phyloP scores from a whole-genome alignment of 1,140 invertebrate genomes.

The Whitmania pigra region DNA sequence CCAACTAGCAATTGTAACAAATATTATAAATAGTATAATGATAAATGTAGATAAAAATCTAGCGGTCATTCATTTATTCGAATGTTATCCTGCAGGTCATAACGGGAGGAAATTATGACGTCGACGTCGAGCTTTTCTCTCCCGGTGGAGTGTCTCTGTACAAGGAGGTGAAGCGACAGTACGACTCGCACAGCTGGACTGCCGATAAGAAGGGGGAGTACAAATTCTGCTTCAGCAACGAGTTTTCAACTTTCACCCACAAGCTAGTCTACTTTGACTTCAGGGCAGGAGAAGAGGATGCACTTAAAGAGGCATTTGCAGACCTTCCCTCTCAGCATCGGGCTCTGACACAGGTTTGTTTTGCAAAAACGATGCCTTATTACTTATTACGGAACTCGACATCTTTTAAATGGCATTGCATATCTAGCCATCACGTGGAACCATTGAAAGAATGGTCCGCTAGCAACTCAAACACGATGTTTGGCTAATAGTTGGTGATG shows the following conservation, averaged over 20 bases:
- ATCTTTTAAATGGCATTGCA: not conserved
- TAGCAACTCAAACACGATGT: not conserved
- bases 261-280: constrained; percentile 98
- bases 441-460: not conserved
- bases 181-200: constrained; percentile 77
- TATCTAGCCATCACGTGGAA: not conserved
- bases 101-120: constrained; percentile 96
- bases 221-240: constrained; percentile 89
- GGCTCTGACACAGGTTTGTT: constrained; percentile 80
- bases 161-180: constrained; percentile 80
- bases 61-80: not conserved
- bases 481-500: not conserved
- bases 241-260: constrained; percentile 99
- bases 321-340: constrained; percentile 60
- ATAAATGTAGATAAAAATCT: too few relatives aligned
- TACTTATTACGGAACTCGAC: too few relatives aligned
- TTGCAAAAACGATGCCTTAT: not conserved
- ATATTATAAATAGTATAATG: too few relatives aligned
- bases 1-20: too few relatives aligned
- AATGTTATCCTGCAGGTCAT: constrained; percentile 61
- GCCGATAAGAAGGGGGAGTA: constrained; percentile 64
- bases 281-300: constrained; percentile 70
- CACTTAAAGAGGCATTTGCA: constrained; percentile 62
- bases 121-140: constrained; percentile 79
- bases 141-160: constrained; percentile 81